Percentiles rank a stretch among this genome's conserved stretches.
phyloP scores from a whole-genome alignment of 2,888 invertebrate genomes.

The Drosophila meridiana region DNA sequence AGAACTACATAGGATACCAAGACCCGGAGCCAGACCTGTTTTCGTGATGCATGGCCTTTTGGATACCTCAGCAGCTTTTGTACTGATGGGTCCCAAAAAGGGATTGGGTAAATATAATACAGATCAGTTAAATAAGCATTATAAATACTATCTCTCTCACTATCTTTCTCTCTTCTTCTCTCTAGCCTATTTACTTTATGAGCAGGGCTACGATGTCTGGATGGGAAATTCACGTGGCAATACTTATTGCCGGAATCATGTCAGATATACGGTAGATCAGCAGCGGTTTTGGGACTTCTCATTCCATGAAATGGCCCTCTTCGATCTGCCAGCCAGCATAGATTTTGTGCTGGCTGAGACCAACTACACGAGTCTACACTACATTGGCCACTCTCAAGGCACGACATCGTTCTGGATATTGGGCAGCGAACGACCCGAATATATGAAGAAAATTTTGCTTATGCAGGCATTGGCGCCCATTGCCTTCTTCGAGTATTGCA shows the following conservation, averaged over 20 bases:
- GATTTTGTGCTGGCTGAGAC: conserved; percentile 88
- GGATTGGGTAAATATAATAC: conserved; percentile 87
- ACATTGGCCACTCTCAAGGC: conserved; percentile 93
- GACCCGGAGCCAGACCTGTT: conserved; percentile 85
- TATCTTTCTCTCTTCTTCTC: neutral
- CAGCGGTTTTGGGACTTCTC: conserved; percentile 88
- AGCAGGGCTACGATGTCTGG: conserved; percentile 92
- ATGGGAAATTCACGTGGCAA: conserved; percentile 93
- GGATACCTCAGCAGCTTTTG: conserved; percentile 90
- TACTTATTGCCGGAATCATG: conserved; percentile 86
- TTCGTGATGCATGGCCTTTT: conserved; percentile 91
- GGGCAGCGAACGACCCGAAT: conserved; percentile 88
- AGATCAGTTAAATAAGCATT: neutral
- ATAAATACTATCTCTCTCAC: no score
- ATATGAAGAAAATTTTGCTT: conserved; percentile 88
- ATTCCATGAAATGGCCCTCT: conserved; percentile 90
- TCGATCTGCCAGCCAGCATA: conserved; percentile 93
- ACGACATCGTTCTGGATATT: conserved; percentile 89
- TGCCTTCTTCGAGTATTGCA: conserved; percentile 87
- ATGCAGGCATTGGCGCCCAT: conserved; percentile 90
- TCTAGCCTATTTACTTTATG: conserved; percentile 86
- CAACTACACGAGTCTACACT: conserved; percentile 88
- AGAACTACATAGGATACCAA: conserved; percentile 90
- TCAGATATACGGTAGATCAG: conserved; percentile 84
- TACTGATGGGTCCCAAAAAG: conserved; percentile 89